phyloP scores from a whole-genome alignment of 2,888 invertebrate genomes.

The Troilus luridus region DNA sequence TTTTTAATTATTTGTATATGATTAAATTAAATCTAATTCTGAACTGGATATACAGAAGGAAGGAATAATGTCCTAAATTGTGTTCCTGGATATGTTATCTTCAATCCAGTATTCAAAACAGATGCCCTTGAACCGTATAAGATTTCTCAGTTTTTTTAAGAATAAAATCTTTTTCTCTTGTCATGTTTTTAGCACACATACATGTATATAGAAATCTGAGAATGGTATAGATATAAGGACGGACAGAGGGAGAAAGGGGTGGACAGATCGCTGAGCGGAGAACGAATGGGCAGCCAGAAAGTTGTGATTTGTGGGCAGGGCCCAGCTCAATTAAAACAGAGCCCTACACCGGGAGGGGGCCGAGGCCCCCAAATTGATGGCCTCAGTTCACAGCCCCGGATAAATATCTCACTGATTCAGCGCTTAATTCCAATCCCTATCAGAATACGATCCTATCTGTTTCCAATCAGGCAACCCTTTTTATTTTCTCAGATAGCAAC shows the following conservation, averaged over 20 bases:
- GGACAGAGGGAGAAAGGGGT: not conserved
- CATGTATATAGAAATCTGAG: not conserved
- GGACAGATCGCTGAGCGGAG: slow-evolving; percentile 37
- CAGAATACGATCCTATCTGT: slow-evolving; percentile 20
- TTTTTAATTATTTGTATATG: too few relatives aligned
- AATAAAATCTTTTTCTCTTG: too few relatives aligned
- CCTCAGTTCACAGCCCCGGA: slow-evolving; percentile 24
- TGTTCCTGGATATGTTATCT: too few relatives aligned
- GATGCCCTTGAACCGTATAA: too few relatives aligned
- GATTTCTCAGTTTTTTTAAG: too few relatives aligned
- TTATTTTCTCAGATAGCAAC: slow-evolving; percentile 37
- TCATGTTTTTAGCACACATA: too few relatives aligned
- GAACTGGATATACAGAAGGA: too few relatives aligned
- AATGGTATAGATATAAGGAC: not conserved
- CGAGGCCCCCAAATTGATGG: slow-evolving; percentile 34
- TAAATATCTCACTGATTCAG: slow-evolving; percentile 47
- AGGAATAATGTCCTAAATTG: too few relatives aligned
- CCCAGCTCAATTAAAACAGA: too few relatives aligned
- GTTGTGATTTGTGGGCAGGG: slow-evolving; percentile 39
- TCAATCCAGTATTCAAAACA: too few relatives aligned
- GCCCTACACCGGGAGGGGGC: too few relatives aligned
- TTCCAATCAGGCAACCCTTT: not conserved
- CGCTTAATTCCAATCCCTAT: slow-evolving; percentile 27
- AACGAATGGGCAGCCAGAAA: not conserved
- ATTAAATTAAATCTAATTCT: too few relatives aligned